Conservation (phyloP, 1,140 invertebrate genomes). For the Ceratosolen fusciceps region DNA sequence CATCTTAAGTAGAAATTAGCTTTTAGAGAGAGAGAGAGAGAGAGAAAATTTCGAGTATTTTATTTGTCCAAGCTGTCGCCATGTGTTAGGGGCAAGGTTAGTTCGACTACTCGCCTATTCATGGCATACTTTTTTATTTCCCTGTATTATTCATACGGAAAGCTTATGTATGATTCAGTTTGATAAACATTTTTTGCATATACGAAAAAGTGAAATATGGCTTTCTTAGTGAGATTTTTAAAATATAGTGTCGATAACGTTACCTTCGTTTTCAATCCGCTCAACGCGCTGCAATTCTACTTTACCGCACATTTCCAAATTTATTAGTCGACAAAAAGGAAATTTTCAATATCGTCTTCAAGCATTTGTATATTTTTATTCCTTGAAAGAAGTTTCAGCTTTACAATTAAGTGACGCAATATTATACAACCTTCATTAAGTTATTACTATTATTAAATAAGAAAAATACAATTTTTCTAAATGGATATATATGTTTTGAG, state of each 20-base stretch:
- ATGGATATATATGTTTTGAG: too few species aligned
- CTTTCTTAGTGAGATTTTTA: background rate
- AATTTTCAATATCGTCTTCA: background rate
- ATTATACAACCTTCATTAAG: too few species aligned
- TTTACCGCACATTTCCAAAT: background rate
- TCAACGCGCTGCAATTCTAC: background rate
- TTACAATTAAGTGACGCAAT: too few species aligned
- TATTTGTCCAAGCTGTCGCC: constrained; percentile 5
- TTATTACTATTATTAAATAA: too few species aligned
- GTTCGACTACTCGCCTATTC: constrained; percentile 5
- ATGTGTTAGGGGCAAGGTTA: constrained; percentile 3
- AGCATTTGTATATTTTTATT: too few species aligned
- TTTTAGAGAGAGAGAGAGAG: background rate
- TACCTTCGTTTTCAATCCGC: too few species aligned
- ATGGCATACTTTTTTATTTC: constrained; percentile 19
- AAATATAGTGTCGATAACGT: background rate
- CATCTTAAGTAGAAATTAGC: background rate
- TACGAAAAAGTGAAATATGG: background rate
- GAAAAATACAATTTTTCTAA: too few species aligned
- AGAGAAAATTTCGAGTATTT: background rate
- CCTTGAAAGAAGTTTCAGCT: too few species aligned
- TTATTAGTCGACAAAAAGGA: background rate
- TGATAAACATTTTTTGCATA: constrained; percentile 2
- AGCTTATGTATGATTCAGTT: constrained; percentile 9
- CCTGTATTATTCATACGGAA: constrained; percentile 1